phyloP scores from a whole-genome alignment of 2,797 vertebrate genomes.

The Spheniscus humboldti region DNA sequence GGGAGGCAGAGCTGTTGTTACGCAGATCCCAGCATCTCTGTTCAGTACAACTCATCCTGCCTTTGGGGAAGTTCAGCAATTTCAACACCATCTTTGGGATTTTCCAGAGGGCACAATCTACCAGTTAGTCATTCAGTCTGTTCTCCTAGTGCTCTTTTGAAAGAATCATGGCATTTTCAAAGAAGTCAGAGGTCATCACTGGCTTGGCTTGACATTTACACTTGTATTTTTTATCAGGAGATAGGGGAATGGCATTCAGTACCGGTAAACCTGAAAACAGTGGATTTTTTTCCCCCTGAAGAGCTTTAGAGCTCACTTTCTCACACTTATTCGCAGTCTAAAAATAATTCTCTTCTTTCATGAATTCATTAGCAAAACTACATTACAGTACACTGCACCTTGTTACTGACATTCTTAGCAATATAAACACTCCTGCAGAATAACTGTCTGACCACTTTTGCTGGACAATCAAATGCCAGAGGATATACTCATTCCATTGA shows the following conservation, averaged over 20 bases:
- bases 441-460: background rate
- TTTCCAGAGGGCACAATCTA: background rate
- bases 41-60: background rate
- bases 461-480: background rate
- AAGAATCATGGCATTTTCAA: constrained; percentile 4
- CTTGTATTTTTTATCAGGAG: background rate
- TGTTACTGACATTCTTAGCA: background rate
- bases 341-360: constrained; percentile 18
- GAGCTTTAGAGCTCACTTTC: background rate
- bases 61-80: background rate
- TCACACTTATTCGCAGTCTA: background rate
- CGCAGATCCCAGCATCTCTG: background rate
- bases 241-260: background rate
- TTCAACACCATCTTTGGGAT: background rate
- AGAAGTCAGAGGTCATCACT: constrained; percentile 14
- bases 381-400: background rate
- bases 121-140: background rate
- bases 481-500: background rate
- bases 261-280: background rate
- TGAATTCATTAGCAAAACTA: background rate
- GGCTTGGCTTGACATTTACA: constrained; percentile 29
- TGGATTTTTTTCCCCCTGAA: background rate
- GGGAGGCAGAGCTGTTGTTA: background rate
- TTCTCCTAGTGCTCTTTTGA: constrained; percentile 21
- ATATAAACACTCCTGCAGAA: background rate